Evolutionary conservation across 2,113 vertebrate genomes (phyloP), one percentile per base, ranked within the genome.

Genomic region (Paramormyrops kingsleyae): DNA sequence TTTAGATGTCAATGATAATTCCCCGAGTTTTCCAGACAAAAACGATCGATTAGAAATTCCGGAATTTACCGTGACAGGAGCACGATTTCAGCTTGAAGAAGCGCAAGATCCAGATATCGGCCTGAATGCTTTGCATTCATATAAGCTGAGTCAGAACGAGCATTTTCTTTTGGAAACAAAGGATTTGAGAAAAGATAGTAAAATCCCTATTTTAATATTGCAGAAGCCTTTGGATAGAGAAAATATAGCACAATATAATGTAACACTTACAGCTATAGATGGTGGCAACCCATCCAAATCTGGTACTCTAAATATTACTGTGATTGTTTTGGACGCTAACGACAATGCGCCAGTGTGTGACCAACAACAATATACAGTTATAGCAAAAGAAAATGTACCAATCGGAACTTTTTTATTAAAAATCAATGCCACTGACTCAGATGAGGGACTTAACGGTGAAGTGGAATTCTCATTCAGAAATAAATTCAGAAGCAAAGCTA

Each of bases 1-100:
- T 91, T 85, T 94, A 90, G 97, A 97, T 92, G 93, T 97, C 90
- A 97, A 97, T 24, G 97, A 97, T 91, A 96, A 97, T 83, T 94
- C 95, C 0, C 91, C 91, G 4, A 89, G 10, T 31, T 92, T 92
- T 53, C 46, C 88, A 2, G 66, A 92, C 1, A 49, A 17, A 47
- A 53, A 90, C 35, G 87, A 59, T 53, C 53, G 59, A 10, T 35
- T 90, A 15, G 87, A 89, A 47, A 46, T 91, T 27, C 21, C 91
- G 8, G 91, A 92, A 44, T 53, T 53, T 10, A 24, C 74, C 4
- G 3, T 80, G 31, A 39, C 35, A 17, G 74, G 74, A 80, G 74
- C 74, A 42, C 35, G 74, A 31, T 91, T 91, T 49, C 46, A 66
- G 24, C 27, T 91, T 1, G 90, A 91, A 42, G 49, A 59, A 19